These are phyloP conservation scores for Tragelaphus buxtoni DNA, from an alignment of 2,113 vertebrate genomes.

Conservation along the genomic window DNA sequence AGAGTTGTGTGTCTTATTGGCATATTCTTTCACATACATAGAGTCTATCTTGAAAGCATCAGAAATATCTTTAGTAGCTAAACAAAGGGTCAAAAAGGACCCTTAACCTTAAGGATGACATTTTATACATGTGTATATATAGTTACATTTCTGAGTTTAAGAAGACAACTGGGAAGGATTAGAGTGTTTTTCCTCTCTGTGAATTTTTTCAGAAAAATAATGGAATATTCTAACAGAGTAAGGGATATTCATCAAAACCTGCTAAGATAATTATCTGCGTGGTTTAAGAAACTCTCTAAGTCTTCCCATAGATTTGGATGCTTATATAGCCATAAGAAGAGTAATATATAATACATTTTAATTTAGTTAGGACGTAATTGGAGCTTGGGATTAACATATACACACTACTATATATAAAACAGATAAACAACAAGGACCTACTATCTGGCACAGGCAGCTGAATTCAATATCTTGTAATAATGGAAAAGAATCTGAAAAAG, in stretches of 20 bases:
- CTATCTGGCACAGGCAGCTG: not conserved
- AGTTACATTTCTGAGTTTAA: not conserved
- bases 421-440: not conserved
- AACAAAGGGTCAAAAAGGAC: not conserved
- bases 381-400: not conserved
- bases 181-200: not conserved
- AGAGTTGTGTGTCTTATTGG: not conserved
- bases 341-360: not conserved
- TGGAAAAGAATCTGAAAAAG: not conserved
- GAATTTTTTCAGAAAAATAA: conserved; percentile 18
- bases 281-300: not conserved
- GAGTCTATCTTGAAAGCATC: not conserved
- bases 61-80: not conserved
- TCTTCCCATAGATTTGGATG: not conserved
- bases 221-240: not conserved
- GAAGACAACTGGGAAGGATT: not conserved
- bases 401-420: not conserved
- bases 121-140: not conserved
- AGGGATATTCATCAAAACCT: not conserved
- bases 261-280: not conserved
- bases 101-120: not conserved
- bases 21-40: not conserved
- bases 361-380: not conserved
- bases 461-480: not conserved
- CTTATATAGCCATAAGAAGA: not conserved